These are phyloP conservation scores for Oostethus manadensis DNA, from an alignment of 2,113 vertebrate genomes.

Conservation along the genomic window DNA sequence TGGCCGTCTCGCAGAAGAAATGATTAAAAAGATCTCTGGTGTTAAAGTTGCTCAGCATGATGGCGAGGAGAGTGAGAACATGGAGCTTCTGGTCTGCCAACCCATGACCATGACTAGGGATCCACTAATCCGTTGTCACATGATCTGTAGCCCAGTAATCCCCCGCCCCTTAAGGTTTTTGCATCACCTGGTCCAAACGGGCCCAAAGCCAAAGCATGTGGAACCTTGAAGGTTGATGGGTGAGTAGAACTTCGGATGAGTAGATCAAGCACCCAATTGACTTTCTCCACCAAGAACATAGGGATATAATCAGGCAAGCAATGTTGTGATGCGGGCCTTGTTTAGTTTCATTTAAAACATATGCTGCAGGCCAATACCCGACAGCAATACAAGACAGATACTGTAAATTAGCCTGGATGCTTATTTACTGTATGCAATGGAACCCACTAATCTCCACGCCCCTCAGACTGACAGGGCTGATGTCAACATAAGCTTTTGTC, in stretches of 20 bases:
- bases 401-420: too few species aligned
- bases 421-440: too few species aligned
- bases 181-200: slow-evolving; percentile 59
- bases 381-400: too few species aligned
- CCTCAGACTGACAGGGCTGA: too few species aligned
- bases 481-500: too few species aligned
- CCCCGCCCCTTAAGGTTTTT: slow-evolving; percentile 42
- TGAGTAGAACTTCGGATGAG: not conserved
- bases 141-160: slow-evolving; percentile 72
- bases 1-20: slow-evolving; percentile 75
- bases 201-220: slow-evolving; percentile 46
- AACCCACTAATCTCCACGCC: too few species aligned
- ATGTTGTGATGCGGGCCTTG: too few species aligned
- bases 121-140: slow-evolving; percentile 73
- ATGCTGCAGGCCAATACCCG: too few species aligned
- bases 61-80: slow-evolving; percentile 59
- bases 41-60: slow-evolving; percentile 77
- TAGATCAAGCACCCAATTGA: too few species aligned
- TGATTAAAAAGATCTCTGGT: slow-evolving; percentile 74
- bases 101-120: slow-evolving; percentile 62
- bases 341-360: too few species aligned
- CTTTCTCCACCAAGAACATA: too few species aligned
- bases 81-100: slow-evolving; percentile 51
- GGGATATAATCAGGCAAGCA: too few species aligned
- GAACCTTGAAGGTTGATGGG: slow-evolving; percentile 19